Evolutionary conservation across 2,797 vertebrate species (phyloP).

Genomic region (Acestrorhynchus altus): DNA sequence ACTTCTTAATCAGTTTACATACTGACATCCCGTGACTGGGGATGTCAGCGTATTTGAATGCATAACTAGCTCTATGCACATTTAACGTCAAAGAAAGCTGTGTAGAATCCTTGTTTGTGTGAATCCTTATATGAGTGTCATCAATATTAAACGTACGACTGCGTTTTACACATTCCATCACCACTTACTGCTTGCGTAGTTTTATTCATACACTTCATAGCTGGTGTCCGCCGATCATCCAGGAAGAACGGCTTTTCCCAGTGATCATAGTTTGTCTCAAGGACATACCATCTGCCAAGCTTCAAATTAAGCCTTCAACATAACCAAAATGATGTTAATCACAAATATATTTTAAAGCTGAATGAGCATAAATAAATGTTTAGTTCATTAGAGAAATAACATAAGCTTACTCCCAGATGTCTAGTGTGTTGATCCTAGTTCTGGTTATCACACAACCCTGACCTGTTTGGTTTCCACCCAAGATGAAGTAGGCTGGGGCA

Average conservation of each 20-base stretch:
- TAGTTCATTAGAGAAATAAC: neutral
- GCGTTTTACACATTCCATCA: too few species aligned
- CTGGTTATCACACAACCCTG: conserved; percentile 96
- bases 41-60: too few species aligned
- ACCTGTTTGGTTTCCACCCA: conserved; percentile 89
- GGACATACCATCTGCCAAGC: conserved; percentile 86
- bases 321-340: neutral
- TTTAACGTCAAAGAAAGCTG: too few species aligned
- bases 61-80: too few species aligned
- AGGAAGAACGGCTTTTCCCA: conserved; percentile 90
- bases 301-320: conserved; percentile 83
- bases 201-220: conserved; percentile 89
- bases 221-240: conserved; percentile 90
- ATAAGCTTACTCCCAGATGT: conserved; percentile 89
- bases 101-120: too few species aligned
- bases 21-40: too few species aligned
- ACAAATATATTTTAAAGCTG: neutral
- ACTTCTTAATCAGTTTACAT: too few species aligned
- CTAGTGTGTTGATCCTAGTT: conserved; percentile 82
- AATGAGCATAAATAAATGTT: neutral
- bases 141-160: too few species aligned
- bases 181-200: conserved; percentile 83
- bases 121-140: too few species aligned
- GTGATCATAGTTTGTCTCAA: conserved; percentile 96
- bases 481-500: conserved; percentile 96